phyloP scores from a whole-genome alignment of 2,888 invertebrate species.

The Abscondita cerata region DNA sequence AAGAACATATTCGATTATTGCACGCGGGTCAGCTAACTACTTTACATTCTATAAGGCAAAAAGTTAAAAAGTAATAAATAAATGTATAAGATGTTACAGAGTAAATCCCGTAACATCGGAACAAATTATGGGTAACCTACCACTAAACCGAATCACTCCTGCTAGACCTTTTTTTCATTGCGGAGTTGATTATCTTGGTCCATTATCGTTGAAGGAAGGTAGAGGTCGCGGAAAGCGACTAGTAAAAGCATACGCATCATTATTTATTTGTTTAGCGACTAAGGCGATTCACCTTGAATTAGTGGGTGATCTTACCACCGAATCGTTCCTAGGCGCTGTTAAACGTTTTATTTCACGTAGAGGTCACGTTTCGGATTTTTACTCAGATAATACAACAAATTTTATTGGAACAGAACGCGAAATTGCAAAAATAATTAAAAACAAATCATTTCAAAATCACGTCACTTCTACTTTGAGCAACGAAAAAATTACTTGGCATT shows the following conservation, averaged over 20 bases:
- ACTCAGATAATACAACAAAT: conserved; percentile 49
- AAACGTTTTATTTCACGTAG: conserved; percentile 45
- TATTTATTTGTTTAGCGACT: conserved; percentile 44
- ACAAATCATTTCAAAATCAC: neutral
- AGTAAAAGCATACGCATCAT: conserved; percentile 40
- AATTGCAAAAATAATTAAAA: too few species aligned
- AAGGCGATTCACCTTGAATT: conserved; percentile 48
- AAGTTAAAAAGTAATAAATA: conserved; percentile 29
- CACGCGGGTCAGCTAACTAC: conserved; percentile 35
- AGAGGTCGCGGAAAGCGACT: conserved; percentile 22
- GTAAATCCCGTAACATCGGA: conserved; percentile 16
- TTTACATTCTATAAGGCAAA: conserved; percentile 33
- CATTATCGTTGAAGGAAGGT: conserved; percentile 32
- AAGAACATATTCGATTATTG: conserved; percentile 29
- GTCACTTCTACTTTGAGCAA: neutral
- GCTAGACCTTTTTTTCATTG: conserved; percentile 24
- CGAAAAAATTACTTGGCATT: conserved; percentile 22
- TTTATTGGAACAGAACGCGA: conserved; percentile 45
- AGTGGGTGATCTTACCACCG: conserved; percentile 42
- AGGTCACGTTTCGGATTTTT: conserved; percentile 42
- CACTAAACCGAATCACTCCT: conserved; percentile 9
- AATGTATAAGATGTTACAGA: conserved; percentile 33
- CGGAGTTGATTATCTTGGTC: conserved; percentile 42
- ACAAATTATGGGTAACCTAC: conserved; percentile 29
- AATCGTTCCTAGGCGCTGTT: conserved; percentile 46